Base-by-base conservation (phyloP, 2,888 invertebrate species). In the Unio pictorum region DNA sequence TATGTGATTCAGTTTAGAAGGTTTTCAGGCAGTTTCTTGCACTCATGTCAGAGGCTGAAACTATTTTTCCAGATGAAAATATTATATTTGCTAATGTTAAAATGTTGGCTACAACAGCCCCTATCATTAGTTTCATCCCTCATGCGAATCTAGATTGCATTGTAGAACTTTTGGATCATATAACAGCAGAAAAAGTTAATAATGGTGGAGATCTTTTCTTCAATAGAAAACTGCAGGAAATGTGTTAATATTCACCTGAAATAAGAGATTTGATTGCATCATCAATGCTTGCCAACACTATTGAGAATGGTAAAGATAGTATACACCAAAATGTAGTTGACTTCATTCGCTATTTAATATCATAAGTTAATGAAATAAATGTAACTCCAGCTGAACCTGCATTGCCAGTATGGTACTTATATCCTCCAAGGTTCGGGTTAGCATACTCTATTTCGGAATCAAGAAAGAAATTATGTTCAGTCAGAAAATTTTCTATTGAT, bases 81-180 rank as follows among this genome's bases (percentile, higher is more conserved):
- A 7, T 28, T 28, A 58, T 68, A 20, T 68, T 66, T 68, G 68
- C 68, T 18, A 28, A 45, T 58, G 26, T 72, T 11, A 61, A 69
- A 28, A 72, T 72, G 72, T 54, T 72, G 23, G 54, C 59, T 4
- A 68, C 69, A 60, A 69, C 72, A 30, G 72, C 72, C 1, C 65
- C 72, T 8, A 26, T 72, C 8, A 62, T 65, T n/a, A 72, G 68
- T 61, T 23, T 72, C 20, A 61, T 72, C 55, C 69, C 72, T 18
- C 55, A 62, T 4, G 30, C 11, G 23, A 64, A 60, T 45, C 4
- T 28, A 28, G 28, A 28, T 28, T 28, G 28, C 28, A 28, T 28
- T 28, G 28, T 28, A 28, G 28, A 28, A 28, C 28, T 28, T 28
- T 28, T 28, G 28, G 28, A 28, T 28, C 28, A 28, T 28, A 4